Evolutionary conservation across 1,140 invertebrate species (phyloP).

Genomic region (Sycophila sp.): DNA sequence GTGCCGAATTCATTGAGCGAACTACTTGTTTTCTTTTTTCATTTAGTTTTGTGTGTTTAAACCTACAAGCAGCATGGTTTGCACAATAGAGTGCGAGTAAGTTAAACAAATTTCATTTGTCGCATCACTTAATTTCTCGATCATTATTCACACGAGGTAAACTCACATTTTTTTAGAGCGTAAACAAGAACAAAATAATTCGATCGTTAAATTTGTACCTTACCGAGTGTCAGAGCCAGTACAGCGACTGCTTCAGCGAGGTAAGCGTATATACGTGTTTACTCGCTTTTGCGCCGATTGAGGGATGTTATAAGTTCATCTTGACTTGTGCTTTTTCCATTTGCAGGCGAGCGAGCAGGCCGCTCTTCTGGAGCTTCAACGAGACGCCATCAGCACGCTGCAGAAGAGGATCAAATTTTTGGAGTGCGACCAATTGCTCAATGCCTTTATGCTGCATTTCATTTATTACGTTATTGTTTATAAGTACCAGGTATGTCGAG

Average conservation of each 20-base stretch:
- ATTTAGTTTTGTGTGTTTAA: constrained; percentile 30
- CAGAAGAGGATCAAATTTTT: constrained; percentile 51
- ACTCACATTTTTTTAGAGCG: constrained; percentile 42
- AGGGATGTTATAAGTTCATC: background rate
- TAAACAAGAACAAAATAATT: constrained; percentile 52
- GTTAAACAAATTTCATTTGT: constrained; percentile 2
- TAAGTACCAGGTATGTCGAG: constrained; percentile 52
- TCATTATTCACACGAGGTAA: too few relatives aligned
- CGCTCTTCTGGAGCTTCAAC: constrained; percentile 55
- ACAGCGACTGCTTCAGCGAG: constrained; percentile 60
- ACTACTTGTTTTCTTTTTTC: constrained; percentile 13
- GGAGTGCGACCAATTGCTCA: constrained; percentile 46
- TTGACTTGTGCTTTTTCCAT: constrained; percentile 34
- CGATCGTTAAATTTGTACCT: constrained; percentile 48
- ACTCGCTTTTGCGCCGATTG: background rate
- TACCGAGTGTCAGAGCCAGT: constrained; percentile 57
- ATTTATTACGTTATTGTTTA: constrained; percentile 53
- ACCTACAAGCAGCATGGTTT: constrained; percentile 17
- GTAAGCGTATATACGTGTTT: constrained; percentile 48
- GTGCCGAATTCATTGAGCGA: background rate
- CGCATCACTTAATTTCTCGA: background rate
- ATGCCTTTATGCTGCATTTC: constrained; percentile 49
- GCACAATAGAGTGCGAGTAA: constrained; percentile 21
- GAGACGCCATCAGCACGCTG: constrained; percentile 51
- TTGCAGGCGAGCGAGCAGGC: constrained; percentile 56